phyloP scores from a whole-genome alignment of 2,113 vertebrate species.

The Ptilonorhynchus violaceus region DNA sequence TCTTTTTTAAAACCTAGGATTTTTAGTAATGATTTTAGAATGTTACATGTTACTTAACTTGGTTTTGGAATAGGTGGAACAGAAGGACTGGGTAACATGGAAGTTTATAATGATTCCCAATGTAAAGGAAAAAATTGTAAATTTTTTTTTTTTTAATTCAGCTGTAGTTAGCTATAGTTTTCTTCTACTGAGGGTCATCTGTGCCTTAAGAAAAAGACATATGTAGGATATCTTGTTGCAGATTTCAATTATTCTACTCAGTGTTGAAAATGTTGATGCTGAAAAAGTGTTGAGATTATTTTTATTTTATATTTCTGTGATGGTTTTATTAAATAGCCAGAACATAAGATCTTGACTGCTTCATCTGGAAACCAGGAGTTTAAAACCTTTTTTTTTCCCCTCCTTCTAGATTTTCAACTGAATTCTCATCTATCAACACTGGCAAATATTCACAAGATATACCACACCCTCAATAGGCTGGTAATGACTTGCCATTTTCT shows the following conservation, averaged over 20 bases:
- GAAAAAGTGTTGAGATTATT: not conserved
- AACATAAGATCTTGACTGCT: not conserved
- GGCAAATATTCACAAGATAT: conserved; percentile 99
- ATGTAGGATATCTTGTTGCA: not conserved
- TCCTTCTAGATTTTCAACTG: conserved; percentile 91
- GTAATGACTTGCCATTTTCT: conserved; percentile 80
- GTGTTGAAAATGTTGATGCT: not conserved
- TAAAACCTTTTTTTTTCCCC: not conserved
- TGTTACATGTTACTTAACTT: not conserved
- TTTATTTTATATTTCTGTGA: not conserved
- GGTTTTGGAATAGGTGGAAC: not conserved
- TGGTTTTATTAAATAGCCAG: not conserved
- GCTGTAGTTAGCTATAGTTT: not conserved
- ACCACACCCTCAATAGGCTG: conserved; percentile 99
- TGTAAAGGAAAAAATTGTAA: not conserved
- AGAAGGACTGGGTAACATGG: not conserved
- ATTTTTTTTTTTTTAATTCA: not conserved
- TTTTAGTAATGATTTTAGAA: not conserved
- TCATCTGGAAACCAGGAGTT: not conserved
- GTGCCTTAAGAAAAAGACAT: not conserved
- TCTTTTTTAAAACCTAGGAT: not conserved
- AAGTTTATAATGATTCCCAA: not conserved
- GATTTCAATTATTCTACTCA: not conserved
- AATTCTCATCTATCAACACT: conserved; percentile 98
- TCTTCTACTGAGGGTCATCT: not conserved